phyloP scores from a whole-genome alignment of 2,888 invertebrate species.

The Drosophila eohydei region DNA sequence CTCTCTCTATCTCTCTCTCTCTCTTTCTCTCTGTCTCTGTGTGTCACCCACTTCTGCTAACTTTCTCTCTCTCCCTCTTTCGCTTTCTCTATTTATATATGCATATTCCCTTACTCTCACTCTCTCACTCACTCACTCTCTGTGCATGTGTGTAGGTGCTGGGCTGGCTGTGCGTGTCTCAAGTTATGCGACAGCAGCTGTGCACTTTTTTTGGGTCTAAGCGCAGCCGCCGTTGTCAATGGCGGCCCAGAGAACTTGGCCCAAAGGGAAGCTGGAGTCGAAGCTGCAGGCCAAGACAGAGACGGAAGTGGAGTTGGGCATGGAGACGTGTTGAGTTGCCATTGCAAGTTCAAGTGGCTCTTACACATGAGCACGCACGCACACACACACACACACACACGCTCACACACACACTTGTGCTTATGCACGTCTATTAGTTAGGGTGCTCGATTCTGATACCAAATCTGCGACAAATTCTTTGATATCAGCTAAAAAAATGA shows the following conservation, averaged over 20 bases:
- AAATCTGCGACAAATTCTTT: slow-evolving; percentile 84
- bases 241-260: slow-evolving; percentile 34
- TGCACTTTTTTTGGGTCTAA: slow-evolving; percentile 41
- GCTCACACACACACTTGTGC: not conserved
- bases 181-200: slow-evolving; percentile 65
- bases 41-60: not conserved
- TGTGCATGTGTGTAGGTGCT: slow-evolving; percentile 14
- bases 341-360: slow-evolving; percentile 66
- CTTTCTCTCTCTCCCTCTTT: not conserved
- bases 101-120: not conserved
- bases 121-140: slow-evolving; percentile 2
- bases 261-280: slow-evolving; percentile 11
- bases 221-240: slow-evolving; percentile 51
- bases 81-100: not conserved
- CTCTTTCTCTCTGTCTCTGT: not conserved
- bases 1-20: slow-evolving; percentile 1
- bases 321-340: not conserved
- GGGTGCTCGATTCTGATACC: slow-evolving; percentile 84
- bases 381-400: not conserved
- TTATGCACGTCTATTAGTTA: slow-evolving; percentile 41
- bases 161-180: slow-evolving; percentile 22
- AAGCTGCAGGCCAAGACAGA: not conserved
- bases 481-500: slow-evolving; percentile 85
- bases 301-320: not conserved
- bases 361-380: slow-evolving; percentile 21